Percentiles rank a stretch among this genome's conserved stretches.
Conservation (phyloP, 2,113 vertebrate genomes). For the Grantiella picta region DNA sequence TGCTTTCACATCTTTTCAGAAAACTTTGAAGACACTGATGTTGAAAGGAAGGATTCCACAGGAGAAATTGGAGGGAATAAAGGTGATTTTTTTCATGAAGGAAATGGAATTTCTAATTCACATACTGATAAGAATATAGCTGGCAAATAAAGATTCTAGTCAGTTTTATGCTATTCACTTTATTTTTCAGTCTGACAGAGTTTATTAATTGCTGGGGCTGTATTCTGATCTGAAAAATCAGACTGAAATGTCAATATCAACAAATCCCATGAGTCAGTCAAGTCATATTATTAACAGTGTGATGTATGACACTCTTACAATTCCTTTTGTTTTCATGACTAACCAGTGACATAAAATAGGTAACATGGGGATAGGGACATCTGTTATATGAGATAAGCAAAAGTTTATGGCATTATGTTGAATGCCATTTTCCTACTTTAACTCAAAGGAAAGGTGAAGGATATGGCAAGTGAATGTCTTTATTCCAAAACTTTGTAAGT, state of each 20-base stretch:
- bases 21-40: not conserved
- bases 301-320: not conserved
- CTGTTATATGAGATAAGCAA: slow-evolving; percentile 12
- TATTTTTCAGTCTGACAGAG: not conserved
- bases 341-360: not conserved
- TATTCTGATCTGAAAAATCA: not conserved
- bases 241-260: slow-evolving; percentile 28
- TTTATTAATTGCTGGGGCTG: not conserved
- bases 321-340: slow-evolving; percentile 32
- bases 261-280: slow-evolving; percentile 17
- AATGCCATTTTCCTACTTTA: slow-evolving; percentile 24
- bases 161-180: slow-evolving; percentile 1
- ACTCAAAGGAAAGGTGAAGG: not conserved
- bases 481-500: not conserved
- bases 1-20: not conserved
- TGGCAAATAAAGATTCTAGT: slow-evolving; percentile 28
- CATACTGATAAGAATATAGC: not conserved
- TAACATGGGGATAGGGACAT: slow-evolving; percentile 32
- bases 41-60: not conserved
- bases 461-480: not conserved
- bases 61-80: not conserved
- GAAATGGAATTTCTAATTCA: not conserved
- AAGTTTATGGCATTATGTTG: slow-evolving; percentile 39
- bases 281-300: not conserved
- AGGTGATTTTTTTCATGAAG: slow-evolving; percentile 21